Conservation (phyloP, 1,140 invertebrate genomes). For the Ctenoplectra terminalis region DNA sequence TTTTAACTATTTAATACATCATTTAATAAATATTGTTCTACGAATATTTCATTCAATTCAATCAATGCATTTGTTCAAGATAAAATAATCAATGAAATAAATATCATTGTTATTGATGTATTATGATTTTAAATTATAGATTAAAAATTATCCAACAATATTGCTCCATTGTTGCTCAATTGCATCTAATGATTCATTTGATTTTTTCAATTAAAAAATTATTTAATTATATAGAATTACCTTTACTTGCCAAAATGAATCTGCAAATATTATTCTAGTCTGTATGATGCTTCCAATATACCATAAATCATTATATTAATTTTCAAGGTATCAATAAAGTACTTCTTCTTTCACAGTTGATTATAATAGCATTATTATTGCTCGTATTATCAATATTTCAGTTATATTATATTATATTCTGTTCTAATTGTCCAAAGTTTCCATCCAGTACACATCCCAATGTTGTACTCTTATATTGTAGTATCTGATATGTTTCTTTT, state of each 20-base stretch:
- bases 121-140: slow-evolving; percentile 23
- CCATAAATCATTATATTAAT: slow-evolving; percentile 27
- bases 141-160: slow-evolving; percentile 3
- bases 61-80: slow-evolving; percentile 12
- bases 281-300: slow-evolving; percentile 19
- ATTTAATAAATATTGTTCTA: slow-evolving; percentile 11
- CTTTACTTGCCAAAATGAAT: slow-evolving; percentile 30
- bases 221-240: slow-evolving; percentile 9
- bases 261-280: slow-evolving; percentile 39
- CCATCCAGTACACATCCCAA: slow-evolving; percentile 77
- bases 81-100: slow-evolving; percentile 13
- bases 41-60: not conserved
- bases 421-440: slow-evolving; percentile 55
- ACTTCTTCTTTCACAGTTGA: slow-evolving; percentile 11
- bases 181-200: slow-evolving; percentile 23
- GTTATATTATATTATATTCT: slow-evolving; percentile 47
- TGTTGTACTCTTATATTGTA: slow-evolving; percentile 64
- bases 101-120: slow-evolving; percentile 12
- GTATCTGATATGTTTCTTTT: slow-evolving; percentile 49
- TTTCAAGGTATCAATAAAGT: slow-evolving; percentile 16
- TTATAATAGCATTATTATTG: slow-evolving; percentile 34
- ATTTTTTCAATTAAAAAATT: slow-evolving; percentile 30
- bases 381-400: slow-evolving; percentile 39
- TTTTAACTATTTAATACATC: slow-evolving; percentile 1
- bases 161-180: slow-evolving; percentile 2